These are phyloP conservation scores for Dunckerocampus dactyliophorus DNA, from an alignment of 2,113 vertebrate genomes.

Conservation along the genomic window DNA sequence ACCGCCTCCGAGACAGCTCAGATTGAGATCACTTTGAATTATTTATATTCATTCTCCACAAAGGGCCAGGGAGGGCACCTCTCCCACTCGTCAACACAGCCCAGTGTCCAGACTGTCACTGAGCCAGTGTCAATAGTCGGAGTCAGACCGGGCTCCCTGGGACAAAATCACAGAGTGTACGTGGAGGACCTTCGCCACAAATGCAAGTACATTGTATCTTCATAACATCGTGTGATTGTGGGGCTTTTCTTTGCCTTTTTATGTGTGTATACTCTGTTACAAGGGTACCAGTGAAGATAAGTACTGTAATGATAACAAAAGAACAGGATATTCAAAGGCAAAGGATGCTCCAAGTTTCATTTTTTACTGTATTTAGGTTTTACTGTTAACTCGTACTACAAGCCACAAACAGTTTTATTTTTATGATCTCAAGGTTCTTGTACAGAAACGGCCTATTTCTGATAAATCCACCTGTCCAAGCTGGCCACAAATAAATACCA, in stretches of 20 bases:
- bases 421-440: too few species aligned
- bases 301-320: too few species aligned
- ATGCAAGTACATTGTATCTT: conserved; percentile 1
- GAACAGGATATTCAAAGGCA: too few species aligned
- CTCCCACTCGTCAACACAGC: conserved; percentile 31
- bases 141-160: conserved; percentile 42
- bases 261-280: not conserved
- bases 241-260: not conserved
- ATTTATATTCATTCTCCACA: conserved; percentile 62
- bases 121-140: conserved; percentile 58
- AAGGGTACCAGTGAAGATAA: not conserved
- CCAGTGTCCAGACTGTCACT: conserved; percentile 42
- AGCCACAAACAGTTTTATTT: too few species aligned
- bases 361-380: too few species aligned
- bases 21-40: conserved; percentile 67
- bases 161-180: conserved; percentile 10
- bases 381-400: too few species aligned
- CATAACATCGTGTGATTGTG: not conserved
- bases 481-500: too few species aligned
- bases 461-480: too few species aligned
- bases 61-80: conserved; percentile 37
- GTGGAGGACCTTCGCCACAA: conserved; percentile 41
- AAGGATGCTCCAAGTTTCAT: too few species aligned
- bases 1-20: conserved; percentile 46
- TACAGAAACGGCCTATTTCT: too few species aligned